Base-by-base conservation (phyloP, 2,113 vertebrate species). In the Aepyceros melampus region DNA sequence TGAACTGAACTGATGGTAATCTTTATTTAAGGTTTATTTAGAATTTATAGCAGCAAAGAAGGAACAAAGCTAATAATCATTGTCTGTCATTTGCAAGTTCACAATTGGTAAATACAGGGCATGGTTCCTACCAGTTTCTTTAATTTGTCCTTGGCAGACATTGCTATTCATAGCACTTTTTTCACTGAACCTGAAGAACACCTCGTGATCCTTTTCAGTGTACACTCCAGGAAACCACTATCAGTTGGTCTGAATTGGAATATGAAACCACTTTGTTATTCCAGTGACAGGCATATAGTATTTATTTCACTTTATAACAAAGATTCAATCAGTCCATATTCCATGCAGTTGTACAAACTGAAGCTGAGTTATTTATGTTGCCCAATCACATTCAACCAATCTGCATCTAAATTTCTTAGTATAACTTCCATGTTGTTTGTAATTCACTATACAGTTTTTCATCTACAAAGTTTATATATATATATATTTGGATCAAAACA, bases 21-120 rank as follows among this genome's bases (percentile, higher is more conserved):
- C 45, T 88, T 95, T 89, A 58, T 67, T 94, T 97, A 47, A 94
- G 17, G 64, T 78, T 96, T 94, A 81, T 64, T 94, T 96, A n/a
- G 43, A 94, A 74, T 79, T 91, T 87, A 79, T 60, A 94, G 33
- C 19, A 81, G 64, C 29, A 27, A 94, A 88, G 47, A 83, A 87
- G 45, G 31, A 62, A 79, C 95, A 15, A 67, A 95, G 89, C 62
- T 53, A 91, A n/a, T 15, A 87, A 27, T 87, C 27, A 81, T 27
- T 71, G 5, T 49, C 58, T 76, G 23, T 11, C n/a, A 27, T 90
- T 84, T 94, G 31, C 55, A 86, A 81, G 62, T 40, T 31, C 40
- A 47, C 8, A 67, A 17, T 67, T 95, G 71, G 51, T 74, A 95
- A 91, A 84, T 67, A 49, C 21, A 78, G 36, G 55, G 21, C 45